These are phyloP conservation scores for Esox masquinongy DNA, from an alignment of 2,797 vertebrate species.

Conservation along the genomic window DNA sequence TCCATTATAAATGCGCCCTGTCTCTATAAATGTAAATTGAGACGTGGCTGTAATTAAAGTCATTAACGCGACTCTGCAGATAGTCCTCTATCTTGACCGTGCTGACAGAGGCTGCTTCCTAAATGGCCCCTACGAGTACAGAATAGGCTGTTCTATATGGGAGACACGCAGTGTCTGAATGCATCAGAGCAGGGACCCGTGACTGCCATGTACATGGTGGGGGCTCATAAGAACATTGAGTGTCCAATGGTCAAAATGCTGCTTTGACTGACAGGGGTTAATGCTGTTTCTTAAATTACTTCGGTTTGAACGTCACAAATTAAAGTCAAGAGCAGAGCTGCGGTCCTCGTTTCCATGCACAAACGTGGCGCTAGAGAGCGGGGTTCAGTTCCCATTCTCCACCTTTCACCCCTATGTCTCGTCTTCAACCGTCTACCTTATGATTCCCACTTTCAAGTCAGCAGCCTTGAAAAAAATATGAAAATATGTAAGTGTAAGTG, in stretches of 20 bases:
- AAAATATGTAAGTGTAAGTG: too few species aligned
- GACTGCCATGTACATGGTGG: conserved; percentile 30
- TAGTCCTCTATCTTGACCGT: conserved; percentile 60
- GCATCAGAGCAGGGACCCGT: conserved; percentile 54
- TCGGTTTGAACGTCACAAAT: neutral
- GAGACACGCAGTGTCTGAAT: conserved; percentile 44
- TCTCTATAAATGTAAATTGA: conserved; percentile 54
- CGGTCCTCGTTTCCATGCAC: too few species aligned
- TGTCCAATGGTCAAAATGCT: conserved; percentile 19
- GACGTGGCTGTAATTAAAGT: conserved; percentile 64
- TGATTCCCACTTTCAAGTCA: too few species aligned
- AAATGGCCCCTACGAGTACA: neutral
- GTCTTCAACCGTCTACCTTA: too few species aligned
- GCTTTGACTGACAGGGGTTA: conserved; percentile 17
- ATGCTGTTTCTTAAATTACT: conserved; percentile 34
- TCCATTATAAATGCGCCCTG: conserved; percentile 57
- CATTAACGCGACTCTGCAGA: conserved; percentile 45
- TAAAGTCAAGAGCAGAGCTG: neutral
- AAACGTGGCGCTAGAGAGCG: too few species aligned
- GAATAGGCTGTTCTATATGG: neutral
- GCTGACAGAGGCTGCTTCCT: conserved; percentile 47
- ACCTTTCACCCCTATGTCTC: too few species aligned
- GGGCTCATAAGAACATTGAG: conserved; percentile 18
- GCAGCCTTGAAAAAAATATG: too few species aligned
- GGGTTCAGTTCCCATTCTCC: too few species aligned